Percentiles rank a stretch among this genome's conserved stretches.
phyloP scores from a whole-genome alignment of 2,888 invertebrate species.

The Neria commutata region DNA sequence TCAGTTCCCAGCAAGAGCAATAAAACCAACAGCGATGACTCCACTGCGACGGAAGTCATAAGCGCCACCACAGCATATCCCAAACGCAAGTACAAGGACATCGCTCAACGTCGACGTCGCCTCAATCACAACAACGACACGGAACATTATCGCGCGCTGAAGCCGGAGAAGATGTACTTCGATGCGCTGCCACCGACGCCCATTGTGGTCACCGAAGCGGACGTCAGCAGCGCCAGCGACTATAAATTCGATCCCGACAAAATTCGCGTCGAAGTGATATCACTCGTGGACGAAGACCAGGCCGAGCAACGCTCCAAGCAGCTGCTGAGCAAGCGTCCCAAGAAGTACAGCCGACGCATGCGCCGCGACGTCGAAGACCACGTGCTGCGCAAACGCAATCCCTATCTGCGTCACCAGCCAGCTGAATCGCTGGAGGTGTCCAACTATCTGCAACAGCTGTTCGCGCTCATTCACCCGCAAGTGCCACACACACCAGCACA shows the following conservation, averaged over 20 bases:
- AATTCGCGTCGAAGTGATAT: constrained; percentile 36
- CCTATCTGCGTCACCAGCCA: constrained; percentile 23
- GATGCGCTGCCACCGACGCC: constrained; percentile 50
- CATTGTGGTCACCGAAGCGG: constrained; percentile 36
- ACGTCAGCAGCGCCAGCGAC: constrained; percentile 25
- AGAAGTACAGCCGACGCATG: constrained; percentile 47
- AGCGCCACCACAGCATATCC: constrained; percentile 6
- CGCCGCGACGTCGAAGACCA: constrained; percentile 39
- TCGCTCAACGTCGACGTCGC: constrained; percentile 38
- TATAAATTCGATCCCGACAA: constrained; percentile 32
- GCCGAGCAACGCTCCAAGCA: constrained; percentile 34
- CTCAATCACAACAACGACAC: constrained; percentile 28
- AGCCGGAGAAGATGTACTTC: constrained; percentile 48
- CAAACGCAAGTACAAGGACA: constrained; percentile 38
- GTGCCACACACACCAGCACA: background rate
- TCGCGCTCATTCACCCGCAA: constrained; percentile 19
- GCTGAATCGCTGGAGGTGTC: constrained; percentile 22
- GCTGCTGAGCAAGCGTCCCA: constrained; percentile 43
- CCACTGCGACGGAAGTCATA: constrained; percentile 1
- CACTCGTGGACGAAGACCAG: constrained; percentile 28
- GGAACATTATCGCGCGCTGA: constrained; percentile 32
- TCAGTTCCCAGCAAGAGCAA: constrained; percentile 43
- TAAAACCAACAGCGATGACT: constrained; percentile 25
- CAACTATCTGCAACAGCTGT: background rate
- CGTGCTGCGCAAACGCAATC: constrained; percentile 29